These are phyloP conservation scores for Fregetta grallaria DNA, from an alignment of 2,113 vertebrate genomes.

Conservation along the genomic window DNA sequence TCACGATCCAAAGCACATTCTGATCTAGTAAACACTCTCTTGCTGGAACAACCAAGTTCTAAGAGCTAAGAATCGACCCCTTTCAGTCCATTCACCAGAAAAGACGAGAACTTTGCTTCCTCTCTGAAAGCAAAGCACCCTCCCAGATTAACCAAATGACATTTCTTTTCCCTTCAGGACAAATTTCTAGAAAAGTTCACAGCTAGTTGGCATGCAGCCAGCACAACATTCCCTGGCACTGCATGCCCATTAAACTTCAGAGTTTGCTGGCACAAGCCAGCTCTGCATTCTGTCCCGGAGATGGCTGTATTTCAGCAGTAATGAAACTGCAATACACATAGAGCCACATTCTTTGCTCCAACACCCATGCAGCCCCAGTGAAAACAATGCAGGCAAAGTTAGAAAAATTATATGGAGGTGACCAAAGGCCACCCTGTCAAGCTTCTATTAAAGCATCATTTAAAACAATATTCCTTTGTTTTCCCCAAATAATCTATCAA, in stretches of 20 bases:
- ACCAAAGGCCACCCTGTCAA: background rate
- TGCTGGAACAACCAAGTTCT: background rate
- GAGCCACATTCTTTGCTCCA: slow-evolving; percentile 8
- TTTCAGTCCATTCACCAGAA: background rate
- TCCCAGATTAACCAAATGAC: background rate
- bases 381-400: slow-evolving; percentile 39
- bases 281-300: slow-evolving; percentile 34
- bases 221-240: slow-evolving; percentile 48
- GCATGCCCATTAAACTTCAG: slow-evolving; percentile 21
- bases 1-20: background rate
- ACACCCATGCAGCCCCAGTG: background rate
- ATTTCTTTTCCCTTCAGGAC: slow-evolving; percentile 3
- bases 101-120: background rate
- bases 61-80: background rate
- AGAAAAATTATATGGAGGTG: background rate
- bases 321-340: slow-evolving; percentile 40
- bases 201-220: background rate
- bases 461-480: background rate
- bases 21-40: background rate
- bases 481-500: background rate
- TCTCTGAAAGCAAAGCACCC: background rate
- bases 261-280: slow-evolving; percentile 22
- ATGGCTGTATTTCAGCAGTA: slow-evolving; percentile 48
- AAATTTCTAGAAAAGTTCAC: slow-evolving; percentile 46
- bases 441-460: background rate